Percentiles rank a stretch among this genome's conserved stretches.
Conservation (phyloP, 2,888 invertebrate genomes). For the Podabrus alpinus region DNA sequence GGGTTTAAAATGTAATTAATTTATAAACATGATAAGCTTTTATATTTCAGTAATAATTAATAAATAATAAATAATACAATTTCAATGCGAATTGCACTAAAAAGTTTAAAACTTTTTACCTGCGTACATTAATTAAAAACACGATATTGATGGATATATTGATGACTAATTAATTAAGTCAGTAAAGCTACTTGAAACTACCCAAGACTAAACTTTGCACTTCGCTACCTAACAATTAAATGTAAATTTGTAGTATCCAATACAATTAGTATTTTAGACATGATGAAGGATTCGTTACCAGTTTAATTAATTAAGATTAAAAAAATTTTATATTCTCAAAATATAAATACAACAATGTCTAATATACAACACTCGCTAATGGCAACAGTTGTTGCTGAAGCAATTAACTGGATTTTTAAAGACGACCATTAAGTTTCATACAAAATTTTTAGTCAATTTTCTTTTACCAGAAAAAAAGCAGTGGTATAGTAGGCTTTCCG, state of each 20-base stretch:
- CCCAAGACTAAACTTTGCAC: background rate
- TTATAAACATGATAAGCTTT: too few relatives aligned
- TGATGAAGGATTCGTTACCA: background rate
- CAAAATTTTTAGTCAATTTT: background rate
- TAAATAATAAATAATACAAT: too few relatives aligned
- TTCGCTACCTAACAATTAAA: background rate
- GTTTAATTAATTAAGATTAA: background rate
- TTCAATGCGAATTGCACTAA: too few relatives aligned
- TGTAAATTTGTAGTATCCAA: background rate
- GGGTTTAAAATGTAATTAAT: too few relatives aligned
- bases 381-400: background rate
- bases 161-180: background rate
- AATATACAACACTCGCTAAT: background rate
- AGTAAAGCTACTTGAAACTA: background rate
- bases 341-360: background rate
- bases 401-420: background rate
- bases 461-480: background rate
- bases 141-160: background rate
- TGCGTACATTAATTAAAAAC: too few relatives aligned
- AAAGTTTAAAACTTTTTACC: too few relatives aligned
- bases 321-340: background rate
- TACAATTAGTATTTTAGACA: background rate
- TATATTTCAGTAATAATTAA: too few relatives aligned
- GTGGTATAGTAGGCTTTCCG: background rate
- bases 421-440: background rate